Evolutionary conservation across 2,797 vertebrate genomes (phyloP), one percentile per base, ranked within the genome.

Genomic region (Hyperoplus lanceolatus): DNA sequence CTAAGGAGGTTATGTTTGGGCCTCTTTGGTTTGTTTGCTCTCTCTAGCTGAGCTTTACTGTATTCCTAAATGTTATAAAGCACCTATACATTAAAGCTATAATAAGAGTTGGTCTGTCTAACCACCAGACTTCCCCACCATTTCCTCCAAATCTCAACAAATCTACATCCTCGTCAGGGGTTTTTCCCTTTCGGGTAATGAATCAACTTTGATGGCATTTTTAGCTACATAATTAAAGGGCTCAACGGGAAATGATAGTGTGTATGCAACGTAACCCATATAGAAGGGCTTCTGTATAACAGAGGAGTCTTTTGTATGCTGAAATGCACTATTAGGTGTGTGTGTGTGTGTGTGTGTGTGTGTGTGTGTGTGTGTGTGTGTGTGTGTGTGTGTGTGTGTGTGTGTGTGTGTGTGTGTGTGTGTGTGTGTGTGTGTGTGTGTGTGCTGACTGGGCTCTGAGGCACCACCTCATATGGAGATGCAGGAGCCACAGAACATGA

Each of bases 181-280:
- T 71, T 89, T 86, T 29, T 79, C 75, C 80, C 54, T 0, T 83
- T 80, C 80, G 76, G 46, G 82, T 82, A 72, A 73, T 69, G 69
- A 70, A 73, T 21, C 3, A 3, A 74, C 79, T 81, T 77, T 79
- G 79, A 86, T 72, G 67, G 63, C 72, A 84, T 67, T 79, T 90
- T 86, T 78, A 89, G 84, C 80, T 59, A 0, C 64, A 50, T 90
- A 92, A 90, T 90, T 76, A 87, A 79, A 88, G 83, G 82, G 10
- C 63, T 89, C 57, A 10, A 8, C 54, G 51, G 67, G 54, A 88
- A 89, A 89, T 87, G 50, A 90, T 73, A 85, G 87, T 82, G 59
- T 89, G 88, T 83, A 73, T 66, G 36, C 43, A 61, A 54, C 39
- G 8, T 75, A 73, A 77, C 70, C 54, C 78, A 81, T 51, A 75